These are phyloP conservation scores for Bombus pyrosoma DNA, from an alignment of 1,140 invertebrate genomes.

Conservation along the genomic window DNA sequence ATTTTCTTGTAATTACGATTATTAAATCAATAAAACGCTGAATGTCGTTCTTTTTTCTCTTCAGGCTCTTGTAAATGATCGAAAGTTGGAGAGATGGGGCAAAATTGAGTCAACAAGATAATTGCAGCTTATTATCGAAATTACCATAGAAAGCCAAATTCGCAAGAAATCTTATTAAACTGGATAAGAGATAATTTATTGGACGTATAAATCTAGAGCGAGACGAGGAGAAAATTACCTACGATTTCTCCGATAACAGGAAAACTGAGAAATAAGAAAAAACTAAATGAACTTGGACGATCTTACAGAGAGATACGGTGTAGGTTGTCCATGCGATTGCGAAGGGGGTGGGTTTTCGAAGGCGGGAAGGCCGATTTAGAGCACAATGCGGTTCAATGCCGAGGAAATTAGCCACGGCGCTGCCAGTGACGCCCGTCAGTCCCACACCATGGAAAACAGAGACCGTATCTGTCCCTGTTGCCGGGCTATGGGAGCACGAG, in stretches of 20 bases:
- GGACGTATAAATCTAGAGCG: not conserved
- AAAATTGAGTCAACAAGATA: not conserved
- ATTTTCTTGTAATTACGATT: no score
- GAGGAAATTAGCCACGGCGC: constrained; percentile 78
- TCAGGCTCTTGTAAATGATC: not conserved
- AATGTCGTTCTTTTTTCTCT: not conserved
- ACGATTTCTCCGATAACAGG: not conserved
- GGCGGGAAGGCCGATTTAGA: constrained; percentile 74
- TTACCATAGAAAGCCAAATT: not conserved
- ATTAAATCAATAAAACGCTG: no score
- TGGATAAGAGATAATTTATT: not conserved
- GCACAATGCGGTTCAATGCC: constrained; percentile 77
- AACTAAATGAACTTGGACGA: constrained; percentile 40
- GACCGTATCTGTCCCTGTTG: constrained; percentile 27
- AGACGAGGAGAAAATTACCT: not conserved
- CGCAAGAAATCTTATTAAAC: not conserved
- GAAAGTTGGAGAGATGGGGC: not conserved
- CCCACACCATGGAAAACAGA: constrained; percentile 66
- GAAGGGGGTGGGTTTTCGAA: constrained; percentile 42
- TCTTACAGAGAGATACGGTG: constrained; percentile 17
- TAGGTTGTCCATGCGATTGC: constrained; percentile 59
- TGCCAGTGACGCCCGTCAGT: constrained; percentile 76
- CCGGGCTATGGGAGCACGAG: not conserved
- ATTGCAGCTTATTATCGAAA: not conserved
- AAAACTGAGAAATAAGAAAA: not conserved